Evolutionary conservation across 1,140 invertebrate genomes (phyloP).

Genomic region (Gryon sp.): DNA sequence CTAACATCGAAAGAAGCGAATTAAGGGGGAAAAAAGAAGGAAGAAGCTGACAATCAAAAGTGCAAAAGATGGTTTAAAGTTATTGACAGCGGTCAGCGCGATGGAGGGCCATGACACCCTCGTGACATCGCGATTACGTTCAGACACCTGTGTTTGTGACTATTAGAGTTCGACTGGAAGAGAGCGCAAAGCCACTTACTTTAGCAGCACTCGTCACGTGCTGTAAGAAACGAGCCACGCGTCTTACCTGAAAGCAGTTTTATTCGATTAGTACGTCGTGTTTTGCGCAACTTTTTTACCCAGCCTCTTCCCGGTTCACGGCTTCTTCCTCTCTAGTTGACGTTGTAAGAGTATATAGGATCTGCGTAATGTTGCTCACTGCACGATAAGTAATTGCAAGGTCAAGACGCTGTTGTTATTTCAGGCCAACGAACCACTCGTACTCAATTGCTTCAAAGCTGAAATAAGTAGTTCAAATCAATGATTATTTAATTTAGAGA

Average conservation of each 20-base stretch:
- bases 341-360: slow-evolving; percentile 28
- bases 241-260: slow-evolving; percentile 63
- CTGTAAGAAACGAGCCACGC: slow-evolving; percentile 70
- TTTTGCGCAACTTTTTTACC: slow-evolving; percentile 54
- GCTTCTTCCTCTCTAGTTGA: slow-evolving; percentile 41
- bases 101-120: slow-evolving; percentile 54
- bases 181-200: slow-evolving; percentile 51
- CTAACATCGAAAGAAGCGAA: slow-evolving; percentile 10
- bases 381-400: slow-evolving; percentile 54
- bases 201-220: slow-evolving; percentile 73
- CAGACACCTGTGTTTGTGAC: slow-evolving; percentile 75
- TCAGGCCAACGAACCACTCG: slow-evolving; percentile 39
- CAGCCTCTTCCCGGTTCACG: slow-evolving; percentile 51
- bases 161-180: slow-evolving; percentile 36
- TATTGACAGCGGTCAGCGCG: background rate
- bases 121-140: slow-evolving; percentile 78
- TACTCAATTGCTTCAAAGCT: background rate
- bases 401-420: slow-evolving; percentile 48
- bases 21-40: background rate
- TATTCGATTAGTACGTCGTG: slow-evolving; percentile 62
- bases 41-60: slow-evolving; percentile 4
- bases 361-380: slow-evolving; percentile 28
- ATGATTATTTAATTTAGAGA: background rate
- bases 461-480: slow-evolving; percentile 17
- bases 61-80: slow-evolving; percentile 4